A percentile compares a stretch with the other conserved stretches of the same genome.
Evolutionary conservation across 2,888 invertebrate genomes (phyloP).

Genomic region (Philaethria dido): DNA sequence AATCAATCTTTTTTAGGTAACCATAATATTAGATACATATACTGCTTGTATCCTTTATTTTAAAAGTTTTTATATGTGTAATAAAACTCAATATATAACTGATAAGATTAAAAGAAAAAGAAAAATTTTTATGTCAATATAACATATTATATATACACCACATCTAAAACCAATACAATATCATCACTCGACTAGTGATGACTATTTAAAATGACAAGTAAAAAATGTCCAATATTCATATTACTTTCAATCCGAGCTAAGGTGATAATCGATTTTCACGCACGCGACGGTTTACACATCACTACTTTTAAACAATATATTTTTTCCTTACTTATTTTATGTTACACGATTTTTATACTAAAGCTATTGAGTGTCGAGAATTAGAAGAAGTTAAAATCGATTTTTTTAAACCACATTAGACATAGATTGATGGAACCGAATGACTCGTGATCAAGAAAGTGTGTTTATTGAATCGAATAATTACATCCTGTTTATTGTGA

Average conservation of each 20-base stretch:
- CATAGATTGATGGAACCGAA: conserved; percentile 10
- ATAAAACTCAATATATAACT: not conserved
- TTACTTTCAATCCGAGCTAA: conserved; percentile 13
- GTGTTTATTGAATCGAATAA: conserved; percentile 21
- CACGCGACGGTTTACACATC: conserved; percentile 30
- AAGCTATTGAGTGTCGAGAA: not conserved
- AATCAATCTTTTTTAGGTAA: too few species aligned
- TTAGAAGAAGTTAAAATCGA: conserved; percentile 6
- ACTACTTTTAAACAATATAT: conserved; percentile 26
- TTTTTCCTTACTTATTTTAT: conserved; percentile 7
- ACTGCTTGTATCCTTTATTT: too few species aligned
- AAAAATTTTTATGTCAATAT: too few species aligned
- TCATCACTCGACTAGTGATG: conserved; percentile 2
- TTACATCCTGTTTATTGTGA: conserved; percentile 25
- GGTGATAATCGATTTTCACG: conserved; percentile 33
- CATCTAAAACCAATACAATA: conserved; percentile 2
- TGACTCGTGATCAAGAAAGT: conserved; percentile 23
- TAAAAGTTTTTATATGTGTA: too few species aligned
- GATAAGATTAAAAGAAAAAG: too few species aligned
- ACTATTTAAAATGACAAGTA: conserved; percentile 14
- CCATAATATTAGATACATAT: too few species aligned
- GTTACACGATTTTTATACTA: conserved; percentile 18
- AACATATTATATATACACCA: too few species aligned
- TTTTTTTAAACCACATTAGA: conserved; percentile 11
- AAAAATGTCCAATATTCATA: conserved; percentile 19